Conservation (phyloP, 2,888 invertebrate species). For the Achlya flavicornis region DNA sequence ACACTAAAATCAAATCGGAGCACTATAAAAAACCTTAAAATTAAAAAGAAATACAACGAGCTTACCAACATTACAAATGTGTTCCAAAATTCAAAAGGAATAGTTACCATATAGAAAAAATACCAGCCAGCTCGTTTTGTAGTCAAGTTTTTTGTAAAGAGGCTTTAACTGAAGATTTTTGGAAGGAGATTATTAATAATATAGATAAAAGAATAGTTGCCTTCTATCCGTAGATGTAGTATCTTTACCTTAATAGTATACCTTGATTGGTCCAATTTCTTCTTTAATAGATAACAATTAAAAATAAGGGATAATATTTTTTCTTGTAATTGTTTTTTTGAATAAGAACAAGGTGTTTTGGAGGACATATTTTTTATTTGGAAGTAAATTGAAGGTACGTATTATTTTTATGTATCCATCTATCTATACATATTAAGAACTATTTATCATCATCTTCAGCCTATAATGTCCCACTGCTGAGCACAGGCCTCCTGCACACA, state of each 20-base stretch:
- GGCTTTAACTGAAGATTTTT: conserved; percentile 47
- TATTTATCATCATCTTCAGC: too few species aligned
- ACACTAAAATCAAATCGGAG: conserved; percentile 43
- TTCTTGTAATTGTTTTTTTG: conserved; percentile 40
- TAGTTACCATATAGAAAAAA: conserved; percentile 31
- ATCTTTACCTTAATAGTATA: conserved; percentile 29
- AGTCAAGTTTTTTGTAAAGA: conserved; percentile 33
- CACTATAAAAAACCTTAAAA: conserved; percentile 59
- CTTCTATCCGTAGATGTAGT: conserved; percentile 65
- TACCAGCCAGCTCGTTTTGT: conserved; percentile 26
- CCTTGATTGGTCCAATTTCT: conserved; percentile 72
- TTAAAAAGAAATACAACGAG: conserved; percentile 72
- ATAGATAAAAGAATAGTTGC: conserved; percentile 57
- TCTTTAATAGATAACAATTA: conserved; percentile 45
- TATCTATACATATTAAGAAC: background rate
- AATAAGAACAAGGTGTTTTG: conserved; percentile 41
- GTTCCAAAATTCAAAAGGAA: conserved; percentile 49
- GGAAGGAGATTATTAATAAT: conserved; percentile 34
- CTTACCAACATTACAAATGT: conserved; percentile 63
- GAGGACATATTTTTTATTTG: conserved; percentile 42
- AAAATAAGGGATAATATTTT: conserved; percentile 40
- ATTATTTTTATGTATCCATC: conserved; percentile 17
- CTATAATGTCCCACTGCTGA: too few species aligned
- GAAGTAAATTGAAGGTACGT: conserved; percentile 51
- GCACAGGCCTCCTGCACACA: too few species aligned